Base-by-base conservation (phyloP, 2,113 vertebrate genomes). In the Tinamus guttatus region DNA sequence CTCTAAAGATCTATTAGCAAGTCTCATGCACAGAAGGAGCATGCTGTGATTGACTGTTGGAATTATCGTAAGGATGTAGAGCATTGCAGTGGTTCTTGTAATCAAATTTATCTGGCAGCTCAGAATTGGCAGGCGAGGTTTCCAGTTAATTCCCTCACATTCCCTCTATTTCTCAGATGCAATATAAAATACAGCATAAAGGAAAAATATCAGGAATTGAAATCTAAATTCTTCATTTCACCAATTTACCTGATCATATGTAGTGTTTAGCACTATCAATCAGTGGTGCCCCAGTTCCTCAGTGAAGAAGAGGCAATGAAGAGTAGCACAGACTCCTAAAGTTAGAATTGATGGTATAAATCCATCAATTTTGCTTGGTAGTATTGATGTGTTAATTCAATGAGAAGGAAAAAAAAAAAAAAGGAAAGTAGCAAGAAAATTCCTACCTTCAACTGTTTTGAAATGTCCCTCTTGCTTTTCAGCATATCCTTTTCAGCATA, bases 401-500 rank as follows among this genome's bases (percentile, higher is more conserved):
- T 14, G 13, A 56, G 5, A 56, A 9, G 34, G 4, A 43, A 73
- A 69, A n/a, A 19, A 64, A 65, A 67, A 51, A 47, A 8, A 12
- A 36, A 6, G 34, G 68, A 69, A n/a, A 73, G 30, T 24, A 52
- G 2, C 8, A 27, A 30, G 19, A 69, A 70, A 67, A 58, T 56
- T 47, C 2, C 40, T 0, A 0, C 10, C 9, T 87, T 59, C 6
- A 16, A 2, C 1, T 73, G 17, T 73, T 74, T 40, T 63, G 4
- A 68, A 14, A n/a, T 17, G 5, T 17, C 19, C 34, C 59, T 69
- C 86, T 45, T 11, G 8, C 22, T 64, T n/a, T n/a, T n/a, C n/a
- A n/a, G n/a, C n/a, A n/a, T n/a, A n/a, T 85, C 19, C 43, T 76
- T 27, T 59, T 20, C 13, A 38, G 3, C 0, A 4, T 79, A 40